Conservation (phyloP, 2,888 invertebrate species). For the Laspeyria flexula region DNA sequence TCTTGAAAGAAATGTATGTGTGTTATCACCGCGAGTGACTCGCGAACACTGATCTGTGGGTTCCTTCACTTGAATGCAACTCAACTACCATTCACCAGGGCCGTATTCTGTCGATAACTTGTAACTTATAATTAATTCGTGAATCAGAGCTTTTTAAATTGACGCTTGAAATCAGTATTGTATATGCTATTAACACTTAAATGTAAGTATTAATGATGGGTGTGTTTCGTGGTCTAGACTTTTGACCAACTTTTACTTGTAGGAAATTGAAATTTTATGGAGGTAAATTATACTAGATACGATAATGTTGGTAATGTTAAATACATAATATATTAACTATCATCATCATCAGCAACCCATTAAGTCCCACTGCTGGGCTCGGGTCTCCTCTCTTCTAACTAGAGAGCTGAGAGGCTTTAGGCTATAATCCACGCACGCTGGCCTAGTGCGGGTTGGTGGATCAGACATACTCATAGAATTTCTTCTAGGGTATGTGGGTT, state of each 20-base stretch:
- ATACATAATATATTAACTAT: no score
- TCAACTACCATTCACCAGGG: slow-evolving; percentile 54
- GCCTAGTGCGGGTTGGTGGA: no score
- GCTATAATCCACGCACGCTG: no score
- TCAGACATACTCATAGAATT: no score
- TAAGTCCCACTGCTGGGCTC: no score
- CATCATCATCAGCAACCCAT: no score
- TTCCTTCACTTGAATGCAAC: slow-evolving; percentile 38
- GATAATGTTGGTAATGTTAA: no score
- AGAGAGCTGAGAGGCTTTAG: no score
- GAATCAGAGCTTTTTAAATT: slow-evolving; percentile 41
- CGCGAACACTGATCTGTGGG: slow-evolving; percentile 40
- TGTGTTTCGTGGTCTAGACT: slow-evolving; percentile 19
- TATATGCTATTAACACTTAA: not conserved
- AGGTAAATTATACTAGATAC: not conserved
- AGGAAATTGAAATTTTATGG: not conserved
- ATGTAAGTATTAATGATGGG: slow-evolving; percentile 5
- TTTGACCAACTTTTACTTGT: slow-evolving; percentile 28
- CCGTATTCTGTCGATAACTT: slow-evolving; percentile 31
- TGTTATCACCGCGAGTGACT: slow-evolving; percentile 38
- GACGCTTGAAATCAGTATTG: slow-evolving; percentile 15
- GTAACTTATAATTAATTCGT: slow-evolving; percentile 30
- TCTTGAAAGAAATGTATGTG: slow-evolving; percentile 36
- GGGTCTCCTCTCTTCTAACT: no score
- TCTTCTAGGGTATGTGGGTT: no score